Conservation (phyloP, 2,797 vertebrate genomes). For the Distichodus sexfasciatus region DNA sequence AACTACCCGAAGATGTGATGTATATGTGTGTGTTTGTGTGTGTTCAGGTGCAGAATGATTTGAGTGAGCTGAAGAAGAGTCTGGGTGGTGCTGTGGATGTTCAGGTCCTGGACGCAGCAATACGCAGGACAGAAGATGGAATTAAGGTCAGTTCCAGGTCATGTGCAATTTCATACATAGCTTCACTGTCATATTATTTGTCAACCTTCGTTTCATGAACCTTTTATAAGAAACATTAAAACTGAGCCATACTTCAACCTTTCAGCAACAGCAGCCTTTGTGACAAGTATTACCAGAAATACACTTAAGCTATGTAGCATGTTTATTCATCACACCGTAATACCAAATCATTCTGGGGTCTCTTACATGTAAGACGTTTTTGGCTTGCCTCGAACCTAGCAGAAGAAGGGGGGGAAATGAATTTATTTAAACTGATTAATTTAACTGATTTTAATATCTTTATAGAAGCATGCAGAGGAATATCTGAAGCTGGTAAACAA, state of each 20-base stretch:
- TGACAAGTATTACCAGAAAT: too few relatives aligned
- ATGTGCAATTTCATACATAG: too few relatives aligned
- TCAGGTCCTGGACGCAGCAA: slow-evolving; percentile 67
- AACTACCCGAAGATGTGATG: not conserved
- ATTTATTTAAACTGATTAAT: not conserved
- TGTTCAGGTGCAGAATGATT: slow-evolving; percentile 77
- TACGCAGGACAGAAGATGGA: slow-evolving; percentile 66
- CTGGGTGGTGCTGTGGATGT: slow-evolving; percentile 62
- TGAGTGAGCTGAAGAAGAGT: slow-evolving; percentile 69
- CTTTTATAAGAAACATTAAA: too few relatives aligned
- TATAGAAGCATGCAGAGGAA: slow-evolving; percentile 65
- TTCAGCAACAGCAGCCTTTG: too few relatives aligned
- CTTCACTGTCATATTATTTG: too few relatives aligned
- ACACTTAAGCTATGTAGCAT: too few relatives aligned
- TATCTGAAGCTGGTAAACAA: slow-evolving; percentile 70
- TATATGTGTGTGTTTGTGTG: not conserved
- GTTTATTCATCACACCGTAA: too few relatives aligned
- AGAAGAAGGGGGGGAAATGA: not conserved
- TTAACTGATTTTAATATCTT: slow-evolving; percentile 6
- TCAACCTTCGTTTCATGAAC: too few relatives aligned
- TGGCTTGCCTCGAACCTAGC: too few relatives aligned
- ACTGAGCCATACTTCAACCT: too few relatives aligned
- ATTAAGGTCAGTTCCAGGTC: slow-evolving; percentile 56
- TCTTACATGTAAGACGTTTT: too few relatives aligned
- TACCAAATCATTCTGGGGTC: too few relatives aligned